A percentile compares a stretch with the other conserved stretches of the same genome.
These are phyloP conservation scores for Loripinus fragilis DNA, from an alignment of 2,888 invertebrate species.

Conservation along the genomic window DNA sequence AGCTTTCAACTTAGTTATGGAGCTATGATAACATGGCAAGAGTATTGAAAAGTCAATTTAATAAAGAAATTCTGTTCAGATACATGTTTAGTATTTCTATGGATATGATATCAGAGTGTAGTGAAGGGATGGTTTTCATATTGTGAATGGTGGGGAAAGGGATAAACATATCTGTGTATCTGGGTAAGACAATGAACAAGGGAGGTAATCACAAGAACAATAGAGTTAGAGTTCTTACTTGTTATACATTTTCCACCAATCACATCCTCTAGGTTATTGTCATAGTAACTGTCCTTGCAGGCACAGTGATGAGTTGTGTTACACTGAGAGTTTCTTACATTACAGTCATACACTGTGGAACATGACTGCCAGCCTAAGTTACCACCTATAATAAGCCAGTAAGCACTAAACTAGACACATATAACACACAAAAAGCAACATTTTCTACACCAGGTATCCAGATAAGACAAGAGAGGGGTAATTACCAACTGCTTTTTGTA, in stretches of 20 bases:
- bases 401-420: neutral
- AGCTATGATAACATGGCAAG: too few species aligned
- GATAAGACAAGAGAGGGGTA: too few species aligned
- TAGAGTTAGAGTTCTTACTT: constrained; percentile 43
- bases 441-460: neutral
- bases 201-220: neutral
- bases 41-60: too few species aligned
- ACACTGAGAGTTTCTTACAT: constrained; percentile 43
- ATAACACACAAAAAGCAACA: neutral
- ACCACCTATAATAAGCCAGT: constrained; percentile 38
- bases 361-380: constrained; percentile 36
- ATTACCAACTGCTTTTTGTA: too few species aligned
- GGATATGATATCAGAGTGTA: too few species aligned
- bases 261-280: constrained; percentile 29
- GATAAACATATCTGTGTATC: too few species aligned
- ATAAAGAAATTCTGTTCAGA: too few species aligned
- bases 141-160: too few species aligned
- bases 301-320: constrained; percentile 4
- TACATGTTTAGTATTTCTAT: too few species aligned
- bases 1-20: too few species aligned
- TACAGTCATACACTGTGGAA: constrained; percentile 23
- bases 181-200: too few species aligned
- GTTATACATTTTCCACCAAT: constrained; percentile 46
- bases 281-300: constrained; percentile 41
- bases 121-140: too few species aligned